A percentile compares a stretch with the other conserved stretches of the same genome.
Conservation (phyloP, 2,888 invertebrate species). For the Pyrochroa serraticornis region DNA sequence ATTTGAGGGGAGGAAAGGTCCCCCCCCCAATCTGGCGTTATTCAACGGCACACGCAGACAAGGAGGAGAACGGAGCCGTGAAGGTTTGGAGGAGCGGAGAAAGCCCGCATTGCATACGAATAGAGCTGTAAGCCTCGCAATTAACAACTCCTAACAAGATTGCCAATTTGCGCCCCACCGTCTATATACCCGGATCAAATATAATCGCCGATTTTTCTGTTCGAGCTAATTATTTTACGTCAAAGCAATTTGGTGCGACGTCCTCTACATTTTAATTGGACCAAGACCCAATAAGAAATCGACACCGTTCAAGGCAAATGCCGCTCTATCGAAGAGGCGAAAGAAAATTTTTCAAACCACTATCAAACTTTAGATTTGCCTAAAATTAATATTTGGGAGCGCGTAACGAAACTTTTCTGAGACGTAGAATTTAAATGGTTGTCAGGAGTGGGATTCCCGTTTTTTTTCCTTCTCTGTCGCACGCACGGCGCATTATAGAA, state of each 20-base stretch:
- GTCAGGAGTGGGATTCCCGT: too few relatives aligned
- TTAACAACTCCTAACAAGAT: slow-evolving; percentile 58
- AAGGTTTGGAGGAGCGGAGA: slow-evolving; percentile 25
- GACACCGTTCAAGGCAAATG: too few relatives aligned
- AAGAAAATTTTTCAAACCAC: too few relatives aligned
- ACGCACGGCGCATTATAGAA: too few relatives aligned
- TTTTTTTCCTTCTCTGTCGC: too few relatives aligned
- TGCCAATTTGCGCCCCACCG: slow-evolving; percentile 53
- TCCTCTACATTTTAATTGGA: slow-evolving; percentile 52
- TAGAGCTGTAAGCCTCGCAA: slow-evolving; percentile 54
- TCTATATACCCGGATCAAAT: slow-evolving; percentile 52
- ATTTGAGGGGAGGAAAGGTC: not conserved
- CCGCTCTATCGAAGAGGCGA: too few relatives aligned
- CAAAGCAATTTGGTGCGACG: slow-evolving; percentile 49
- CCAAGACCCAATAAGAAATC: not conserved
- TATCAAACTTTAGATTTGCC: too few relatives aligned
- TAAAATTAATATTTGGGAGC: too few relatives aligned
- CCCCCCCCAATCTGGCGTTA: slow-evolving; percentile 2
- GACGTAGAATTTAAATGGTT: too few relatives aligned
- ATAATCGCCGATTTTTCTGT: slow-evolving; percentile 56
- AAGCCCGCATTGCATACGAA: slow-evolving; percentile 54
- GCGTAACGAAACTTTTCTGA: too few relatives aligned
- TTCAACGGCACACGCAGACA: slow-evolving; percentile 18
- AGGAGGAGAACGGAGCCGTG: slow-evolving; percentile 11
- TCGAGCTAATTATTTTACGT: slow-evolving; percentile 55